These are phyloP conservation scores for Holacanthella duospinosa DNA, from an alignment of 2,888 invertebrate genomes.

Conservation along the genomic window DNA sequence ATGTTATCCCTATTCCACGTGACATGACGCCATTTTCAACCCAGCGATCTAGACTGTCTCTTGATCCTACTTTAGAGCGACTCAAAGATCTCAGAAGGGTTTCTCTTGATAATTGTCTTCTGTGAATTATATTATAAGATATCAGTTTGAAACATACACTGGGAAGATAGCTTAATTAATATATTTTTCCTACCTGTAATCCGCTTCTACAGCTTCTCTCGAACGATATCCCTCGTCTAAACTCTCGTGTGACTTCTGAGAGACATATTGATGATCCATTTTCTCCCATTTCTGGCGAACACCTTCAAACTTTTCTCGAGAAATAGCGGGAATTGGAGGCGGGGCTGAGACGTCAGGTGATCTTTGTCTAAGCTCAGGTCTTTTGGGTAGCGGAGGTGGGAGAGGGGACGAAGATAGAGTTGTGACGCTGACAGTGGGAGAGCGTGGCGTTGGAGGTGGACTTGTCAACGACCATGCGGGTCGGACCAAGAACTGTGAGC, in stretches of 20 bases:
- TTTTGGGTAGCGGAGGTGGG: constrained; percentile 40
- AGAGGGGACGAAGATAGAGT: constrained; percentile 38
- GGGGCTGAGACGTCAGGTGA: constrained; percentile 40
- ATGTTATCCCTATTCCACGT: constrained; percentile 29
- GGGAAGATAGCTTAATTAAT: constrained; percentile 3
- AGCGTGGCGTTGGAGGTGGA: constrained; percentile 44
- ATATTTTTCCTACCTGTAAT: constrained; percentile 25
- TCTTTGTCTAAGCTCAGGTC: constrained; percentile 33
- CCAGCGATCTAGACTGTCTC: constrained; percentile 37
- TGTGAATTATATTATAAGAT: constrained; percentile 14
- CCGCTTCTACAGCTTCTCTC: constrained; percentile 36
- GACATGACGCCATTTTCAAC: constrained; percentile 36
- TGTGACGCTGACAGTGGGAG: constrained; percentile 33
- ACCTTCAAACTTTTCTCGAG: constrained; percentile 34
- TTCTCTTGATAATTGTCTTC: constrained; percentile 35
- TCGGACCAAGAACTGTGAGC: constrained; percentile 49
- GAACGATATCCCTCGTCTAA: constrained; percentile 37
- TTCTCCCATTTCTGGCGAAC: constrained; percentile 38
- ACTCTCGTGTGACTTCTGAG: constrained; percentile 35
- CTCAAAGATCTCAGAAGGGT: constrained; percentile 36
- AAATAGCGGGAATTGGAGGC: constrained; percentile 37
- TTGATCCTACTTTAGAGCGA: constrained; percentile 36
- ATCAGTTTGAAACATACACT: neutral
- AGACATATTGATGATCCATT: constrained; percentile 35
- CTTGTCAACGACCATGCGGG: constrained; percentile 40